Percentiles rank a stretch among this genome's conserved stretches.
Conservation (phyloP, 2,113 vertebrate genomes). For the Apteryx owenii region DNA sequence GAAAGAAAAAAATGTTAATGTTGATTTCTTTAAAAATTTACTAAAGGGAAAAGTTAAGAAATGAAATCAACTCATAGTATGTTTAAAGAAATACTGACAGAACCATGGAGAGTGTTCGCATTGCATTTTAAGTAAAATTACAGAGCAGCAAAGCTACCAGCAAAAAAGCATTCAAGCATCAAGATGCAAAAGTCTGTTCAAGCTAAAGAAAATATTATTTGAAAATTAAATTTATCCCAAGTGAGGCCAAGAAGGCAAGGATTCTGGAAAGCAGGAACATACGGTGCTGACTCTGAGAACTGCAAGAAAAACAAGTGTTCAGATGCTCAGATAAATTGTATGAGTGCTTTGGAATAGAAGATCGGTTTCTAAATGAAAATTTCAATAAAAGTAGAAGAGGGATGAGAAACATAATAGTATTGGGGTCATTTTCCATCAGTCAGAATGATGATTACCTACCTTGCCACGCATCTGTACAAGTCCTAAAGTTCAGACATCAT, state of each 20-base stretch:
- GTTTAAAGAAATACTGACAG: not conserved
- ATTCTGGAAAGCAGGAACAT: not conserved
- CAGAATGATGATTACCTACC: not conserved
- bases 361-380: not conserved
- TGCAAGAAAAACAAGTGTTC: not conserved
- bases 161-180: not conserved
- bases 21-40: not conserved
- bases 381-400: not conserved
- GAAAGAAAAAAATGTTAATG: rapidly evolving
- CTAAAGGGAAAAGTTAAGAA: not conserved
- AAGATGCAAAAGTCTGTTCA: not conserved
- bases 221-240: not conserved
- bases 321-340: not conserved
- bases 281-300: not conserved
- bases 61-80: not conserved
- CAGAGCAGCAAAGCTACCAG: not conserved
- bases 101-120: not conserved
- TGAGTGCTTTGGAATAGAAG: not conserved
- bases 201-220: not conserved
- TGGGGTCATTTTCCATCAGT: not conserved
- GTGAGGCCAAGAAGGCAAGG: not conserved
- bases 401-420: not conserved
- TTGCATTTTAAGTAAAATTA: not conserved
- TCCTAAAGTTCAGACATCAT: not conserved
- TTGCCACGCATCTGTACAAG: not conserved